Evolutionary conservation across 2,888 invertebrate genomes (phyloP).

Genomic region (Netelia inedita): DNA sequence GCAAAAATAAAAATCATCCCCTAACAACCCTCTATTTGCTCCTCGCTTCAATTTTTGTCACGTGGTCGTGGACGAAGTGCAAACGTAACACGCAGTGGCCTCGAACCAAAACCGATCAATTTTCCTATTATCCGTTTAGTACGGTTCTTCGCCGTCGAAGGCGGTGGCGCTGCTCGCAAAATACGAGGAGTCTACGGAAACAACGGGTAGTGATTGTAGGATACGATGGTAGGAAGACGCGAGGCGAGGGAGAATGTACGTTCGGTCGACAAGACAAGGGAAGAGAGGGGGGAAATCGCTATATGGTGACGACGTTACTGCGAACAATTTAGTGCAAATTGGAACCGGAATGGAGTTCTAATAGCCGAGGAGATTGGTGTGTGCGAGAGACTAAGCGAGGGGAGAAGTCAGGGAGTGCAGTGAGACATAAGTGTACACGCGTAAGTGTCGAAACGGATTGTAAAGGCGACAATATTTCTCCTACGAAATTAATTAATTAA

Average conservation of each 20-base stretch:
- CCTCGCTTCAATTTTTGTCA: no score
- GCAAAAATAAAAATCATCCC: no score
- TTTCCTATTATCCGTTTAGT: slow-evolving; percentile 68
- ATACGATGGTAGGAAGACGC: slow-evolving; percentile 44
- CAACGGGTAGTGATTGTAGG: slow-evolving; percentile 40
- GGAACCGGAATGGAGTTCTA: slow-evolving; percentile 73
- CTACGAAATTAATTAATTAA: no score
- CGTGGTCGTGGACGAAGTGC: neutral
- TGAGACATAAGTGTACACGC: neutral
- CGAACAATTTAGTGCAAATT: slow-evolving; percentile 77
- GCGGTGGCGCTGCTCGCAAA: slow-evolving; percentile 25
- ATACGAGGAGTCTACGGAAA: slow-evolving; percentile 37
- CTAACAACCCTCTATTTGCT: no score
- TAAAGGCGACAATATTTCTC: no score
- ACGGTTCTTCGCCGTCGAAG: neutral
- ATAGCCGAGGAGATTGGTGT: slow-evolving; percentile 57
- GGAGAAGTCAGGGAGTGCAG: neutral
- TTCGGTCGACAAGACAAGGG: slow-evolving; percentile 41
- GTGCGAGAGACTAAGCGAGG: slow-evolving; percentile 8
- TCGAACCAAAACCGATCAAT: slow-evolving; percentile 69
- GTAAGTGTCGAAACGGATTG: neutral
- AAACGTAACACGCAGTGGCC: neutral
- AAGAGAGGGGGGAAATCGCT: slow-evolving; percentile 45
- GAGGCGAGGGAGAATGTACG: slow-evolving; percentile 41
- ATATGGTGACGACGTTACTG: slow-evolving; percentile 58